Base-by-base conservation (phyloP, 2,888 invertebrate genomes). In the Eupelmus urozonus region DNA sequence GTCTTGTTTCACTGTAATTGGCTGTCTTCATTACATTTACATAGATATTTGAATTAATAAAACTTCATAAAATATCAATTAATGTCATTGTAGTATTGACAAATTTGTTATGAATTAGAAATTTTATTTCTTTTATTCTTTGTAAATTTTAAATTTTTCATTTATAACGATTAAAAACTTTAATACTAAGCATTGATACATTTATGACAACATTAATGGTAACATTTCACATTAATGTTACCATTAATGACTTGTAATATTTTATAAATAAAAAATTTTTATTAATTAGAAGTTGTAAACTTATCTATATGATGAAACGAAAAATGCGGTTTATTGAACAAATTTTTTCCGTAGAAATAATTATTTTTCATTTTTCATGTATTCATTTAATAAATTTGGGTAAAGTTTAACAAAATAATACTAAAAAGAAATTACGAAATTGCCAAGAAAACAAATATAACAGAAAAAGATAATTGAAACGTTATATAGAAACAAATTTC, bases 251-350 rank as follows among this genome's bases (percentile, higher is more conserved):
- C 13, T 53, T 51, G 25, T 66, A 71, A 71, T 63, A 66, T 75
- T 66, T 42, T 42, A 60, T 63, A 74, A 59, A 70, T 71, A 60
- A 40, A 57, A 74, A 65, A 80, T 34, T 74, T 77, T 76, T 72
- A 78, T 80, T 80, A 69, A 57, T 69, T 60, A 74, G 78, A 82
- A 62, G 78, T 71, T 82, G 78, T 78, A 70, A 40, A 79, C 57
- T 60, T 63, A 45, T 73, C 42, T 53, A 29, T 73, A 55, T 60
- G 51, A 45, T 2, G 34, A 75, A 23, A 34, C 67, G 42, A 42
- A 65, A 71, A 79, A 51, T 42, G 18, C 40, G 40, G 69, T 67
- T 67, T 69, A 18, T 40, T 73, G 20, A 53, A 51, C 18, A 66
- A 65, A 45, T 29, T 42, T 59, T 53, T 49, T 13, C 63, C 27